Evolutionary conservation across 2,113 vertebrate species (phyloP).

Genomic region (Galeopterus variegatus): DNA sequence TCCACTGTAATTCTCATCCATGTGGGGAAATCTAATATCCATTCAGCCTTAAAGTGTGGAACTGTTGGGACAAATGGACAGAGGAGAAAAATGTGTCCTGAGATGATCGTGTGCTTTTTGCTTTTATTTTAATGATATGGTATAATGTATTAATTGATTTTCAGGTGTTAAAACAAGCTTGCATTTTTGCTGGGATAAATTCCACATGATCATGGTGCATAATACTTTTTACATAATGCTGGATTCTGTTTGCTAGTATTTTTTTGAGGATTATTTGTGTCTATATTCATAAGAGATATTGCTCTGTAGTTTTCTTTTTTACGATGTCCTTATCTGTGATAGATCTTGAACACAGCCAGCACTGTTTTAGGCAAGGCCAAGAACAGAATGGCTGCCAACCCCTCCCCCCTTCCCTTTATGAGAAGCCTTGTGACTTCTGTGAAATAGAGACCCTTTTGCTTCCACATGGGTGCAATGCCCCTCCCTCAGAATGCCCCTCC

Average conservation of each 20-base stretch:
- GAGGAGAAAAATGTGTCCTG: not conserved
- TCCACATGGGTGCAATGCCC: no score
- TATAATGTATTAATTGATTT: not conserved
- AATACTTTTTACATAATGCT: slow-evolving; percentile 9
- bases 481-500: no score
- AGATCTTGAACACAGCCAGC: no score
- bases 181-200: not conserved
- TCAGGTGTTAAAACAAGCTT: slow-evolving; percentile 44
- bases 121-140: slow-evolving; percentile 5
- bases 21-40: slow-evolving; percentile 5
- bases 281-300: not conserved
- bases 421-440: no score
- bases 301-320: slow-evolving; percentile 6
- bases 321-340: not conserved
- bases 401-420: no score
- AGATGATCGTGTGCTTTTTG: not conserved
- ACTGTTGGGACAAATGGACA: slow-evolving; percentile 9
- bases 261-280: slow-evolving; percentile 36
- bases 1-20: slow-evolving; percentile 38
- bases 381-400: no score
- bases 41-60: slow-evolving; percentile 10
- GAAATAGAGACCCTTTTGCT: no score
- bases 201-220: not conserved
- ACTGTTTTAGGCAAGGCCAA: no score
- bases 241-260: slow-evolving; percentile 14